These are phyloP conservation scores for Crocodylus rhombifer DNA, from an alignment of 2,797 vertebrate species.

Conservation along the genomic window DNA sequence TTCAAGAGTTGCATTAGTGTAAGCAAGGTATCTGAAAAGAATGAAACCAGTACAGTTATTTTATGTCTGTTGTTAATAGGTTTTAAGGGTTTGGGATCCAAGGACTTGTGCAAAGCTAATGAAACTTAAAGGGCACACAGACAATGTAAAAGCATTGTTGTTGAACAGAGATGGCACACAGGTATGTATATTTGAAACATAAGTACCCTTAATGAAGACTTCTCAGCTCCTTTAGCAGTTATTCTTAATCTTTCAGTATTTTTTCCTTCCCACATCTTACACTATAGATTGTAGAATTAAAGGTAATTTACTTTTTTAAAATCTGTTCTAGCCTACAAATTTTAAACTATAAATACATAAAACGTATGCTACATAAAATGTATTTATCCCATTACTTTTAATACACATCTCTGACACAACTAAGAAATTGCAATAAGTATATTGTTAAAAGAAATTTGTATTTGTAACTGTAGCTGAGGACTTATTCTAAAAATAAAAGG, in stretches of 20 bases:
- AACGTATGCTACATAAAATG: background rate
- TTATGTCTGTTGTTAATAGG: conserved; percentile 76
- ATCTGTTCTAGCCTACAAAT: background rate
- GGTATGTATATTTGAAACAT: conserved; percentile 76
- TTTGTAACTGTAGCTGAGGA: background rate
- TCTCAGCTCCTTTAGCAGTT: background rate
- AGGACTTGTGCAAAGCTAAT: conserved; percentile 98
- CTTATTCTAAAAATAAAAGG: too few relatives aligned
- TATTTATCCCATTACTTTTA: background rate
- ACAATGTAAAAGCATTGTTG: conserved; percentile 96
- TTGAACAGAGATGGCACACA: conserved; percentile 97
- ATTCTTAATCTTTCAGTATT: too few relatives aligned
- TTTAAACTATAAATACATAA: background rate
- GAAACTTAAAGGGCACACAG: conserved; percentile 98
- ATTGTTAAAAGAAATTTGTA: background rate
- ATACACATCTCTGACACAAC: background rate
- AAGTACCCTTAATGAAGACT: background rate
- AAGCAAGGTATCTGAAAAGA: background rate
- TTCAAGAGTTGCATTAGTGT: background rate
- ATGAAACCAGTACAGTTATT: background rate
- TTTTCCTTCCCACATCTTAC: background rate
- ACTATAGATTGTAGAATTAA: background rate
- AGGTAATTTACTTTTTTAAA: too few relatives aligned
- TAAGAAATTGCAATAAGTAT: background rate
- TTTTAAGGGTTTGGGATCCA: conserved; percentile 98